Evolutionary conservation across 1,140 invertebrate genomes (phyloP).

Genomic region (Magallana ariakensis): DNA sequence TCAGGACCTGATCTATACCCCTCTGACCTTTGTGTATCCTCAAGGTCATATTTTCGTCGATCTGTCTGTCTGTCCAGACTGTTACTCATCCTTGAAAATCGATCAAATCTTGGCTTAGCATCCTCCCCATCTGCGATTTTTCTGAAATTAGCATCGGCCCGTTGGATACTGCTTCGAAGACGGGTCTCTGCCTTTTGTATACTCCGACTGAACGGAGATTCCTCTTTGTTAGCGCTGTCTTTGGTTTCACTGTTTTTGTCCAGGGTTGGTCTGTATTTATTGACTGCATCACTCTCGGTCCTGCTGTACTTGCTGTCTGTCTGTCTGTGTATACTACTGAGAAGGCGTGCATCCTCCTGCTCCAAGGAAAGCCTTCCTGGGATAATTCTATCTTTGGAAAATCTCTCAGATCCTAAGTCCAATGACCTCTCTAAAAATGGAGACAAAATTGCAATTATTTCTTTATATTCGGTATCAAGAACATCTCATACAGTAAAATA

Average conservation of each 20-base stretch:
- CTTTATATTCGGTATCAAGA: neutral
- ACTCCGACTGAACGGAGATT: slow-evolving; percentile 5
- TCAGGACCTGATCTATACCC: slow-evolving; percentile 63
- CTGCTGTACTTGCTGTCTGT: slow-evolving; percentile 4
- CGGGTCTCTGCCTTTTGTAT: slow-evolving; percentile 34
- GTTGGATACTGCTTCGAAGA: slow-evolving; percentile 46
- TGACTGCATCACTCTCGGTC: neutral
- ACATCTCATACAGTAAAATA: too few relatives aligned
- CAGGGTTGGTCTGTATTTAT: neutral
- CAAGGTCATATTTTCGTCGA: slow-evolving; percentile 42
- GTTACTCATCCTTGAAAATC: slow-evolving; percentile 5
- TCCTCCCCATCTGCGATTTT: slow-evolving; percentile 34
- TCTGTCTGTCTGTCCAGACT: slow-evolving; percentile 42
- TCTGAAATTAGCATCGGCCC: slow-evolving; percentile 53
- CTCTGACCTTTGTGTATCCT: slow-evolving; percentile 42
- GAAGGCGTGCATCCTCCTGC: neutral
- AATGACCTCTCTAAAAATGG: neutral
- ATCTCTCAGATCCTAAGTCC: neutral
- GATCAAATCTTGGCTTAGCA: slow-evolving; percentile 43
- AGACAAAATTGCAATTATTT: neutral
- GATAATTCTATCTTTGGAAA: neutral
- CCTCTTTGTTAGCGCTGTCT: slow-evolving; percentile 27
- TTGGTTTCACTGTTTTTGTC: slow-evolving; percentile 25
- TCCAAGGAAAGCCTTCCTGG: slow-evolving; percentile 8
- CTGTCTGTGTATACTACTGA: slow-evolving; percentile 25